phyloP scores from a whole-genome alignment of 2,797 vertebrate species.

The Liasis olivaceus region DNA sequence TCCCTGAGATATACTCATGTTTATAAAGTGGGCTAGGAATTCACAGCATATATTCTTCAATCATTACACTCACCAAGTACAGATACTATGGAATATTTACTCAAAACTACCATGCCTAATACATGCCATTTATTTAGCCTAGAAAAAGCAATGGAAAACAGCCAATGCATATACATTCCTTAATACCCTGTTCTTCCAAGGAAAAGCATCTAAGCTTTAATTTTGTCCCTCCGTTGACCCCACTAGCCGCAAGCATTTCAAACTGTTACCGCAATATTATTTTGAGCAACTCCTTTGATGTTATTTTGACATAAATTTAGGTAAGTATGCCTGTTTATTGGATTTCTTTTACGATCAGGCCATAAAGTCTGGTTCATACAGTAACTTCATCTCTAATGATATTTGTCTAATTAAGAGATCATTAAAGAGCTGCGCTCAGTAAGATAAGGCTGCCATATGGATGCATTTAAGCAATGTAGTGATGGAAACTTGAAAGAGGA shows the following conservation, averaged over 20 bases:
- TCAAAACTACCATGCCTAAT: neutral
- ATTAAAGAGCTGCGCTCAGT: conserved; percentile 41
- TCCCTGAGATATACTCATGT: no score
- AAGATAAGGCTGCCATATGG: conserved; percentile 50
- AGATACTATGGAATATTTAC: neutral
- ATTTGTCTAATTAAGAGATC: conserved; percentile 51
- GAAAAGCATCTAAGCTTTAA: conserved; percentile 15
- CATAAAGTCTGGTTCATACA: conserved; percentile 40
- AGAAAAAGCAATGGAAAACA: neutral
- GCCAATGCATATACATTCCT: neutral
- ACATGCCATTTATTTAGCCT: neutral
- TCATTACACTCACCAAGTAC: neutral
- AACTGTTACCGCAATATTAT: neutral
- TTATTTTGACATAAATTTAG: conserved; percentile 37
- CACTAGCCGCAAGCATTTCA: conserved; percentile 11
- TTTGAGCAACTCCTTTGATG: conserved; percentile 25
- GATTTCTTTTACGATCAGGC: conserved; percentile 36
- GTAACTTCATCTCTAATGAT: conserved; percentile 38
- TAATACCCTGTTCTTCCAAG: neutral
- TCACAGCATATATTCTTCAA: neutral
- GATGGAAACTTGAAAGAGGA: conserved; percentile 30
- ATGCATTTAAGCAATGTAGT: conserved; percentile 34
- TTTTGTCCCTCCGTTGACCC: neutral
- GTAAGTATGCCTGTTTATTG: conserved; percentile 34
- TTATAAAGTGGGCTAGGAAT: neutral